Percentiles rank a stretch among this genome's conserved stretches.
Evolutionary conservation across 2,888 invertebrate genomes (phyloP).

Genomic region (Liodrosophila aerea): DNA sequence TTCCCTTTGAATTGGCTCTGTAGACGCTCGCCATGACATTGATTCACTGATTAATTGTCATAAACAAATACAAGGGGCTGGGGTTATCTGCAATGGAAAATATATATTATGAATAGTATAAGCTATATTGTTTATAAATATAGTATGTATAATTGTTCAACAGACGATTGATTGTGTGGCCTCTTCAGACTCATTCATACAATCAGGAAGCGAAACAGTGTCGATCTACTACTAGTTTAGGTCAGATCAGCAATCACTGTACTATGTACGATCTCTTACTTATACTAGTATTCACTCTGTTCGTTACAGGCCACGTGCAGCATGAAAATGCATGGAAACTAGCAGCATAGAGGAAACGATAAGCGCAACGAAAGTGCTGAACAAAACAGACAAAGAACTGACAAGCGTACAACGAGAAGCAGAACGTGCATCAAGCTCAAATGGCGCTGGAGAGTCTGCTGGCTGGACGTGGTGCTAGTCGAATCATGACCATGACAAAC

Average conservation of each 20-base stretch:
- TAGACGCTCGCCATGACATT: not conserved
- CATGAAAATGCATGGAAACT: slow-evolving; percentile 50
- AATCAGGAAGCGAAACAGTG: slow-evolving; percentile 31
- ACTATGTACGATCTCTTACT: slow-evolving; percentile 11
- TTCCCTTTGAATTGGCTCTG: not conserved
- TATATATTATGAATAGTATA: not conserved
- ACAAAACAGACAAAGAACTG: slow-evolving; percentile 14
- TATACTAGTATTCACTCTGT: slow-evolving; percentile 7
- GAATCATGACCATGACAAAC: slow-evolving; percentile 63
- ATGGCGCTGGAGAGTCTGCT: slow-evolving; percentile 34
- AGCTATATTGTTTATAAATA: too few species aligned
- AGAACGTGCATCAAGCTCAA: slow-evolving; percentile 14
- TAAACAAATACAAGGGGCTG: slow-evolving; percentile 21
- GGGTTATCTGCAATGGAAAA: slow-evolving; percentile 38
- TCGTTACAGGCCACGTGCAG: slow-evolving; percentile 65
- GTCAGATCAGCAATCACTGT: too few species aligned
- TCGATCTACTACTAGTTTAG: slow-evolving; percentile 24
- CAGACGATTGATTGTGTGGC: slow-evolving; percentile 11
- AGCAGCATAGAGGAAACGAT: slow-evolving; percentile 35
- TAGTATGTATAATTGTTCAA: too few species aligned
- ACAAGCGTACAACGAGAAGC: slow-evolving; percentile 21
- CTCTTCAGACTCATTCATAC: slow-evolving; percentile 14
- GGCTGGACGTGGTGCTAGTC: slow-evolving; percentile 28
- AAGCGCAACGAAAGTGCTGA: slow-evolving; percentile 28
- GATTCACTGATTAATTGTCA: slow-evolving; percentile 14